Evolutionary conservation across 2,888 invertebrate genomes (phyloP).

Genomic region (Clepsis dumicolana): DNA sequence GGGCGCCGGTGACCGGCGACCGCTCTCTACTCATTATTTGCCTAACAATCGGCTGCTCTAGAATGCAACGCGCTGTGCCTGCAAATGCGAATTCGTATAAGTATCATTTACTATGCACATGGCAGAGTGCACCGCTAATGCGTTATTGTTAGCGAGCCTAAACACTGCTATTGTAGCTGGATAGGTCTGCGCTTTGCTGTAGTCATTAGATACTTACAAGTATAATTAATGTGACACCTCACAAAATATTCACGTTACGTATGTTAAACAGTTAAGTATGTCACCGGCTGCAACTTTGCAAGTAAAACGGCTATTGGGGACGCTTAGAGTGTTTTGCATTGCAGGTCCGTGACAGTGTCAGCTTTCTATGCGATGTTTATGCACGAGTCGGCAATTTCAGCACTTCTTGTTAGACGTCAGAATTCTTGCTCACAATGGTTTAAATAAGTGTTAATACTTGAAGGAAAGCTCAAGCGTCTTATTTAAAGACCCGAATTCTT

Average conservation of each 20-base stretch:
- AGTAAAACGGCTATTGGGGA: slow-evolving; percentile 38
- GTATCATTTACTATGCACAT: slow-evolving; percentile 43
- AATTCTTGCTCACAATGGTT: slow-evolving; percentile 24
- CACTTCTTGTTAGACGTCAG: slow-evolving; percentile 34
- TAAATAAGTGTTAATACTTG: slow-evolving; percentile 20
- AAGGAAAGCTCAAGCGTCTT: slow-evolving; percentile 26
- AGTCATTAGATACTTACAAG: slow-evolving; percentile 41
- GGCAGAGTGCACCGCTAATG: slow-evolving; percentile 34
- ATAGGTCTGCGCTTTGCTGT: slow-evolving; percentile 29
- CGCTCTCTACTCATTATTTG: slow-evolving; percentile 41
- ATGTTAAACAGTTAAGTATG: slow-evolving; percentile 40
- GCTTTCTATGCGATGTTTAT: slow-evolving; percentile 35
- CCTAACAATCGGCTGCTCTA: slow-evolving; percentile 45
- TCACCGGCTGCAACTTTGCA: slow-evolving; percentile 38
- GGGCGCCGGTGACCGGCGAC: slow-evolving; percentile 12
- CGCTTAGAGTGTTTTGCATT: slow-evolving; percentile 36
- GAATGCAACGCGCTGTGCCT: slow-evolving; percentile 40
- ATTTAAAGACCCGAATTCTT: slow-evolving; percentile 37
- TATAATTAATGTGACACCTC: slow-evolving; percentile 41
- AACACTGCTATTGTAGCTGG: slow-evolving; percentile 32
- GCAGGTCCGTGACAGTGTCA: slow-evolving; percentile 34
- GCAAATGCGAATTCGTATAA: slow-evolving; percentile 40
- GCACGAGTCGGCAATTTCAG: slow-evolving; percentile 29
- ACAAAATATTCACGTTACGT: slow-evolving; percentile 39
- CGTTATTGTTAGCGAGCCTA: slow-evolving; percentile 38